Evolutionary conservation across 2,888 invertebrate species (phyloP).

Genomic region (Eurytoma californica): DNA sequence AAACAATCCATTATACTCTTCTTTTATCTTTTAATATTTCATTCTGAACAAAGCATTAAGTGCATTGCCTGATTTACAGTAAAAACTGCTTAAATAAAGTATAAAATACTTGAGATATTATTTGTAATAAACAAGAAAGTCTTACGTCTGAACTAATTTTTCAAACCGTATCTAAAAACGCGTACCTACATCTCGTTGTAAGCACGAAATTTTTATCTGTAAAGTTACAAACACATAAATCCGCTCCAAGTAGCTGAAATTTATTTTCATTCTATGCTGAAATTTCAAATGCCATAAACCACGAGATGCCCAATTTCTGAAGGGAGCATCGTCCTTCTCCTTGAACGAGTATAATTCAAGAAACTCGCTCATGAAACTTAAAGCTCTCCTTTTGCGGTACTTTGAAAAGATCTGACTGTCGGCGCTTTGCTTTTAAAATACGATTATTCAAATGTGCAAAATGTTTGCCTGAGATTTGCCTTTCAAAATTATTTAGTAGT

Average conservation of each 20-base stretch:
- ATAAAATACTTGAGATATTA: too few species aligned
- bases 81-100: too few species aligned
- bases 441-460: background rate
- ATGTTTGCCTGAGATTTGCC: background rate
- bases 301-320: background rate
- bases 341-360: slow-evolving; percentile 14
- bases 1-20: too few species aligned
- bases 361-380: slow-evolving; percentile 14
- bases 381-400: slow-evolving; percentile 10
- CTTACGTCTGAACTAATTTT: too few species aligned
- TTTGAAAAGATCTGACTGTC: slow-evolving; percentile 5
- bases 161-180: too few species aligned
- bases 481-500: background rate
- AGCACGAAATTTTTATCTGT: background rate
- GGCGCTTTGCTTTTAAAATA: background rate
- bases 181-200: too few species aligned
- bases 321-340: background rate
- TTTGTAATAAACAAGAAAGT: too few species aligned
- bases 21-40: too few species aligned
- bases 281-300: slow-evolving; percentile 2
- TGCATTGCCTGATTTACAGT: too few species aligned
- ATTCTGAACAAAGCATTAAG: too few species aligned
- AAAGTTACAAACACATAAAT: slow-evolving; percentile 6
- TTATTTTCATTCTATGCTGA: background rate
- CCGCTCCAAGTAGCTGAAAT: background rate